Percentiles rank a stretch among this genome's conserved stretches.
These are phyloP conservation scores for Zosterops japonicus DNA, from an alignment of 2,113 vertebrate genomes.

Conservation along the genomic window DNA sequence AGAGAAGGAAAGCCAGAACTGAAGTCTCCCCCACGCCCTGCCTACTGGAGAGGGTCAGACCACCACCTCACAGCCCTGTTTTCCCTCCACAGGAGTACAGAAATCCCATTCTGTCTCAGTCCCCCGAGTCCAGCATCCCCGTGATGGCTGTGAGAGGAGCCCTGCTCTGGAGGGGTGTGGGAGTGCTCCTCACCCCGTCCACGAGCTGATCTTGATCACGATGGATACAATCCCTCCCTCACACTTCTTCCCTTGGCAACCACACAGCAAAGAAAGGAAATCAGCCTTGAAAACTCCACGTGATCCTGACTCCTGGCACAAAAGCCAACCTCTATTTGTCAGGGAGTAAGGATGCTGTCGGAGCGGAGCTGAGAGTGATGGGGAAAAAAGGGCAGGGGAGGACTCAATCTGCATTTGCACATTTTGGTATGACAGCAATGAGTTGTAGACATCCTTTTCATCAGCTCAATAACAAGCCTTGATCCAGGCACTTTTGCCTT, in stretches of 20 bases:
- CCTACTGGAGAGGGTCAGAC: not conserved
- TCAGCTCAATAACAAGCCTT: not conserved
- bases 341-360: not conserved
- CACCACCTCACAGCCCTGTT: fast-evolving
- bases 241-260: not conserved
- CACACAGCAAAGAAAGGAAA: not conserved
- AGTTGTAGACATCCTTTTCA: not conserved
- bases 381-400: not conserved
- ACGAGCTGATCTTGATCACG: fast-evolving
- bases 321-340: not conserved
- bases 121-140: fast-evolving
- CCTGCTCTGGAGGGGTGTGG: fast-evolving
- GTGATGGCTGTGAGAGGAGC: not conserved
- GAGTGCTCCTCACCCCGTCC: fast-evolving
- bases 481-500: not conserved
- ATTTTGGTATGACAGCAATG: not conserved
- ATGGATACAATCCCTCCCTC: not conserved
- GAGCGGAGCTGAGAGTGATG: not conserved
- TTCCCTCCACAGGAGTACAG: not conserved
- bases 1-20: not conserved
- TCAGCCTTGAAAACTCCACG: not conserved
- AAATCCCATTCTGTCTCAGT: not conserved
- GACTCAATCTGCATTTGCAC: not conserved
- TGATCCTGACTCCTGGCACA: not conserved
- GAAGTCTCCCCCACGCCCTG: not conserved